phyloP scores from a whole-genome alignment of 2,888 invertebrate genomes.

The Apodemia hepburni region DNA sequence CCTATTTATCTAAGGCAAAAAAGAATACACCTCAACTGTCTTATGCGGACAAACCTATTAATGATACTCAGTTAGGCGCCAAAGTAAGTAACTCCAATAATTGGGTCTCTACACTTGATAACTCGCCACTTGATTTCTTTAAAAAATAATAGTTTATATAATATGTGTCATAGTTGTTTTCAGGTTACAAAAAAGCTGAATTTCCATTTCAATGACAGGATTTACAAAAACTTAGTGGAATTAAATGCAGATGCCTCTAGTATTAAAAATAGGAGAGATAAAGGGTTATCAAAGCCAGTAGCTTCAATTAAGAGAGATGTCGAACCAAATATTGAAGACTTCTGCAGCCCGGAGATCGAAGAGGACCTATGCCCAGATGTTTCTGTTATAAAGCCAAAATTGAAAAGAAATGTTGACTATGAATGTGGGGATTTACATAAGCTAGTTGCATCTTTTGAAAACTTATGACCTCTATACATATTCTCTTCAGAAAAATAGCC shows the following conservation, averaged over 20 bases:
- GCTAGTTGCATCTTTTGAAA: conserved; percentile 57
- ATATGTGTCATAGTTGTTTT: conserved; percentile 33
- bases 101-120: neutral
- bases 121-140: neutral
- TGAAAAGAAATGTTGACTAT: conserved; percentile 49
- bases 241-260: conserved; percentile 55
- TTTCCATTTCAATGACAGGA: conserved; percentile 68
- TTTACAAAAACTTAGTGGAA: conserved; percentile 68
- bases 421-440: conserved; percentile 55
- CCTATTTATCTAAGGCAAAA: conserved; percentile 51
- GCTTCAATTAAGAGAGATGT: conserved; percentile 52
- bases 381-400: conserved; percentile 51
- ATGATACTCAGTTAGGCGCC: conserved; percentile 42
- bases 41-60: conserved; percentile 43
- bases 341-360: conserved; percentile 55
- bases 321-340: conserved; percentile 72
- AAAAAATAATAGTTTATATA: conserved; percentile 9
- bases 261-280: conserved; percentile 44
- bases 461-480: conserved; percentile 48
- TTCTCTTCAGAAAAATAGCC: neutral
- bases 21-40: conserved; percentile 39
- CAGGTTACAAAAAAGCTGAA: conserved; percentile 69
- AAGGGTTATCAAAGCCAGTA: conserved; percentile 36
- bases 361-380: conserved; percentile 52
- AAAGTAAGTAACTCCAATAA: conserved; percentile 46